Percentiles rank a stretch among this genome's conserved stretches.
phyloP scores from a whole-genome alignment of 2,113 vertebrate species.

The Dasyprocta punctata region DNA sequence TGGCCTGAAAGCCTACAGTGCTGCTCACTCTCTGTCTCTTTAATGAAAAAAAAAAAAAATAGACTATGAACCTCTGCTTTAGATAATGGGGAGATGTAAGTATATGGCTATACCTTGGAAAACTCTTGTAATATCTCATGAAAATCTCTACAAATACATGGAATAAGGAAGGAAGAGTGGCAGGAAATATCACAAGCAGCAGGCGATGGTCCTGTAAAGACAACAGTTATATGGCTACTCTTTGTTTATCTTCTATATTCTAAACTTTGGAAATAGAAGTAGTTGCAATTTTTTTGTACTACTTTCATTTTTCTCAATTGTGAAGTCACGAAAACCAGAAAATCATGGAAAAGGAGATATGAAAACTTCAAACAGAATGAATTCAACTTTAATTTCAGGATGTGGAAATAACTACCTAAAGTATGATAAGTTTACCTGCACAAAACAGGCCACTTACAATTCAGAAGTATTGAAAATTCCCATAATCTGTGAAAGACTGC shows the following conservation, averaged over 20 bases:
- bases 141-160: neutral
- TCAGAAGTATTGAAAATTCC: neutral
- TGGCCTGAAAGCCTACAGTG: neutral
- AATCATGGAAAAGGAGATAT: neutral
- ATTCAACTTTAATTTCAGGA: neutral
- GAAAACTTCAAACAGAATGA: neutral
- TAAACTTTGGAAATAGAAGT: neutral
- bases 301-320: conserved; percentile 42
- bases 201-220: neutral
- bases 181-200: neutral
- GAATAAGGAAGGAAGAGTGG: neutral
- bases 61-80: neutral
- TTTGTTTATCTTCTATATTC: neutral
- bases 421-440: neutral
- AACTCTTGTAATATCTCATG: neutral
- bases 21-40: neutral
- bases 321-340: neutral
- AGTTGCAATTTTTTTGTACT: neutral
- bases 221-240: neutral
- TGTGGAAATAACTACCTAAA: neutral
- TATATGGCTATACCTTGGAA: neutral
- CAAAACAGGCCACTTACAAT: neutral
- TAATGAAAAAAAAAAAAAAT: neutral
- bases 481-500: neutral
- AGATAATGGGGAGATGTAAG: neutral